Base-by-base conservation (phyloP, 2,888 invertebrate genomes). In the Pemphredon lugubris region DNA sequence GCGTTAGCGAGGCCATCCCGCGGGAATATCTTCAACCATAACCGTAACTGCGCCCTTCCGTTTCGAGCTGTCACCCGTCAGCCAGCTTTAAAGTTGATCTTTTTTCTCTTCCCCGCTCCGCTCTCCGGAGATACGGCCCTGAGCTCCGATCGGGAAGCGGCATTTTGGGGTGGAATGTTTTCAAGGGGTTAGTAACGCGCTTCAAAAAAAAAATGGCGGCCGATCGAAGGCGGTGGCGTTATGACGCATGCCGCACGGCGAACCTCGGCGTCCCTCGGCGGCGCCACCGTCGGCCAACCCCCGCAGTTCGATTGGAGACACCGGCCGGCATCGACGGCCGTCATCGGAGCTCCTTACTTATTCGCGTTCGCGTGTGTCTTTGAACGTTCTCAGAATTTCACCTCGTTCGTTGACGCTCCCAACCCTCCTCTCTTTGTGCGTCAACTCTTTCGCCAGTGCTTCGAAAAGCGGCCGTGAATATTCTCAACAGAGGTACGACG, bases 231-330 rank as follows among this genome's bases (percentile, higher is more conserved):
- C 77, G 79, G 76, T 70, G 71, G 73, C 79, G 75, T 80, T 75
- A 77, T 75, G 81, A 82, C 82, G 81, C 83, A 81, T 78, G 74
- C 79, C 61, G 77, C 67, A 66, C 60, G 63, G 63, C 60, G 40
- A 50, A 6, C 44, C 18, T 72, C 63, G 68, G 69, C 67, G 68
- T 75, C 76, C 73, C 70, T 64, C 74, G 77, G 86, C 74, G 89
- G 88, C 89, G 89, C 89, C 88, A 89, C 89, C 69, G 84, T 88
- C 89, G 88, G 75, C 65, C 77, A 79, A 78, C 82, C 83, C 85
- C 85, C 86, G 82, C 89, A 89, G 88, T 89, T 89, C 89, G 88
- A 89, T 89, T 85, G 83, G 81, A 85, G 88, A 86, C 88, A 88
- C 89, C 89, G 89, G 89, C 89, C 89, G 89, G 89, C 85, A 72